Percentiles rank a stretch among this genome's conserved stretches.
Conservation (phyloP, 2,797 vertebrate genomes). For the Neomorphus geoffroyi region DNA sequence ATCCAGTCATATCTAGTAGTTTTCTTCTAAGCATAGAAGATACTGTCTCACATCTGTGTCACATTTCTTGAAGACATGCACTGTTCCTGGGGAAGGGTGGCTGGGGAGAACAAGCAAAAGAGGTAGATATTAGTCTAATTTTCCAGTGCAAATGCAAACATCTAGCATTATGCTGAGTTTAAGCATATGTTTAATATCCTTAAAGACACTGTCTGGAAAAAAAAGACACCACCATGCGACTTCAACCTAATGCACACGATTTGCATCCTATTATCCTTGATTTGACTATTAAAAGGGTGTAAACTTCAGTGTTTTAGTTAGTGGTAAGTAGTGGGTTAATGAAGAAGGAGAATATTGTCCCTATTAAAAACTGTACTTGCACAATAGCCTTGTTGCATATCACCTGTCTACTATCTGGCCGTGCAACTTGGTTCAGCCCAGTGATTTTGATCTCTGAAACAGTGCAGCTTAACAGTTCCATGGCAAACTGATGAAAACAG, state of each 20-base stretch:
- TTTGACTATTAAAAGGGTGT: not conserved
- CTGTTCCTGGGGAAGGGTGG: not conserved
- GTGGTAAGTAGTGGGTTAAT: not conserved
- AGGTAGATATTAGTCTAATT: not conserved
- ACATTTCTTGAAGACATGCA: not conserved
- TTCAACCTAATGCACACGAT: not conserved
- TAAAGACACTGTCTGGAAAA: not conserved
- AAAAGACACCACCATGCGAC: not conserved
- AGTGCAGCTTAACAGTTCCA: not conserved
- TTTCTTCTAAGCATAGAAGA: not conserved
- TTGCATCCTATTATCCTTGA: not conserved
- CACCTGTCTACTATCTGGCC: accelerated
- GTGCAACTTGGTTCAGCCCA: not conserved
- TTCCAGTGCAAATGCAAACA: not conserved
- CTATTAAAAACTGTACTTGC: not conserved
- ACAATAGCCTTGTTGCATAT: not conserved
- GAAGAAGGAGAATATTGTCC: not conserved
- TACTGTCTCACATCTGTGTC: not conserved
- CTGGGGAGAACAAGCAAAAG: not conserved
- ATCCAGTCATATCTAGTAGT: not conserved
- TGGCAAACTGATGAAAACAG: not conserved
- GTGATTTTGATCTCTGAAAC: not conserved
- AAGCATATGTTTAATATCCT: not conserved
- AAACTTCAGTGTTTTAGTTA: not conserved
- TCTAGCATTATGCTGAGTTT: not conserved